These are phyloP conservation scores for Acanthosepion lycidas DNA, from an alignment of 2,888 invertebrate species.

Conservation along the genomic window DNA sequence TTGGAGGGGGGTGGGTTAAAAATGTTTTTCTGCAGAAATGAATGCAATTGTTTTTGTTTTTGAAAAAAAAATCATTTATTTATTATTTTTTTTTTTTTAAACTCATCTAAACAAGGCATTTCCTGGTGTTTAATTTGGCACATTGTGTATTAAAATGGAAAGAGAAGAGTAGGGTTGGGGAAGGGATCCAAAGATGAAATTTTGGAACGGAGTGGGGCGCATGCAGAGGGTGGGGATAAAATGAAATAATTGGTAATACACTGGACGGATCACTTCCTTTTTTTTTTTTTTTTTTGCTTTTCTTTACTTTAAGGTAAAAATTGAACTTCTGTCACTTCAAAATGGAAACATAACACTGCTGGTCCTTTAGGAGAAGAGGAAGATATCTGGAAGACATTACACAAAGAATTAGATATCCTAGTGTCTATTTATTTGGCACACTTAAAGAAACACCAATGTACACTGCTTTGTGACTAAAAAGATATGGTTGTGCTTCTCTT, in stretches of 20 bases:
- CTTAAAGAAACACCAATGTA: too few species aligned
- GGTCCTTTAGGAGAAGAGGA: not conserved
- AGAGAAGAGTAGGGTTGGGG: not conserved
- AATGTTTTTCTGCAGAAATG: not conserved
- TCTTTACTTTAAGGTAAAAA: not conserved
- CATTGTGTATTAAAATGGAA: not conserved
- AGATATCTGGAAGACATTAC: too few species aligned
- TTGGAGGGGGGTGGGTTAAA: not conserved
- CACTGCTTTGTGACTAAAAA: too few species aligned
- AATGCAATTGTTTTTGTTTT: not conserved
- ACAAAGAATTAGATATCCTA: too few species aligned
- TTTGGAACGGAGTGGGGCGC: not conserved
- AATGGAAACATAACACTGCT: not conserved
- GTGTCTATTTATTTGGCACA: too few species aligned
- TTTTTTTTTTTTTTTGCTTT: too few species aligned
- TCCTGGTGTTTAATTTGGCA: not conserved
- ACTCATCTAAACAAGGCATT: conserved; percentile 11
- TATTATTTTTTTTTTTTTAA: not conserved
- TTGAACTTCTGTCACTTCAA: not conserved
- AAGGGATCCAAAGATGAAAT: not conserved
- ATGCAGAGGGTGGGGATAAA: not conserved
- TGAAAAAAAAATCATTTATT: not conserved
- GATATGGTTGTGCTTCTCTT: too few species aligned
- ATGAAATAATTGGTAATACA: not conserved
- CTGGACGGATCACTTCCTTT: not conserved